Conservation (phyloP, 2,113 vertebrate genomes). For the Lipotes vexillifer region DNA sequence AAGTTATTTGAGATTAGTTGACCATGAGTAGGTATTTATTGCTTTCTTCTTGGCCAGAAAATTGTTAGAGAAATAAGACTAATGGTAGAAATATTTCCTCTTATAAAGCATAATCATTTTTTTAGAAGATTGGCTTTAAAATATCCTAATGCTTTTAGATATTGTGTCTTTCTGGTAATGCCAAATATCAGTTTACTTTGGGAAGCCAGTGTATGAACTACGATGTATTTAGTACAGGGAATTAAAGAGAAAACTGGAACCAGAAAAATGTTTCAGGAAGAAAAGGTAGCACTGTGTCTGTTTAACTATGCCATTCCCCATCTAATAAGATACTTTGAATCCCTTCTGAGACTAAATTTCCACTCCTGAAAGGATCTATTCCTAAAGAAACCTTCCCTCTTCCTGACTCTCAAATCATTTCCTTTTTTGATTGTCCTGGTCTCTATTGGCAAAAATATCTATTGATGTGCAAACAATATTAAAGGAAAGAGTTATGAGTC, state of each 20-base stretch:
- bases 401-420: slow-evolving; percentile 1
- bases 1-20: slow-evolving; percentile 68
- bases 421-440: not conserved
- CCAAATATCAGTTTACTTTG: slow-evolving; percentile 13
- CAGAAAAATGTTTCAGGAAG: not conserved
- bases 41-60: slow-evolving; percentile 59
- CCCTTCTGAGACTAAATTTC: not conserved
- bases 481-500: not conserved
- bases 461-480: not conserved
- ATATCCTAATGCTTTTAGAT: not conserved
- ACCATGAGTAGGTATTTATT: slow-evolving; percentile 62
- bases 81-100: slow-evolving; percentile 34
- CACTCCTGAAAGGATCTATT: not conserved
- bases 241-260: not conserved
- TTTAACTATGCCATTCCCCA: not conserved
- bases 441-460: not conserved
- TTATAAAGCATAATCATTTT: slow-evolving; percentile 18
- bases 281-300: not conserved
- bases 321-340: not conserved
- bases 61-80: slow-evolving; percentile 40
- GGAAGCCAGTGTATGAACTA: not conserved
- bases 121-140: slow-evolving; percentile 32
- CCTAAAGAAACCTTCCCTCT: not conserved
- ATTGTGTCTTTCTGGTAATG: not conserved
- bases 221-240: not conserved